Evolutionary conservation across 2,888 invertebrate species (phyloP).

Genomic region (Palloptera scutellata): DNA sequence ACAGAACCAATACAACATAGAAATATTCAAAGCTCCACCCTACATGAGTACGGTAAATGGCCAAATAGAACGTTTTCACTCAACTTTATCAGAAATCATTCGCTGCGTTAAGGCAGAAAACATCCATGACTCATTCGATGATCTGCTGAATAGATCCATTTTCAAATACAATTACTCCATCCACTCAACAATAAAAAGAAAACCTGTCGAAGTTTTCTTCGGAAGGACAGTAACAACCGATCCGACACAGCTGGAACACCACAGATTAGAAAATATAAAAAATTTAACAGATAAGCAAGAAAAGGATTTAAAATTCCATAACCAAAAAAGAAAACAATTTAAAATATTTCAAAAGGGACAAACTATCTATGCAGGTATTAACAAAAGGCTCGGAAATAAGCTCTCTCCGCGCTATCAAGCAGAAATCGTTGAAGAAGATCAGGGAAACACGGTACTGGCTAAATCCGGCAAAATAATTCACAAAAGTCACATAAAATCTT

Average conservation of each 20-base stretch:
- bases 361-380: slow-evolving; percentile 21
- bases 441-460: slow-evolving; percentile 16
- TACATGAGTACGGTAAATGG: no score
- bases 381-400: slow-evolving; percentile 27
- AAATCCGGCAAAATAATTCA: slow-evolving; percentile 19
- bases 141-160: slow-evolving; percentile 14
- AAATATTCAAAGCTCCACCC: no score
- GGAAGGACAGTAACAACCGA: slow-evolving; percentile 14
- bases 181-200: slow-evolving; percentile 20
- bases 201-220: slow-evolving; percentile 27
- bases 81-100: slow-evolving; percentile 24
- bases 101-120: slow-evolving; percentile 23
- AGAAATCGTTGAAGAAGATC: slow-evolving; percentile 28
- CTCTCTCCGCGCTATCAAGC: slow-evolving; percentile 20
- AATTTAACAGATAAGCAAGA: slow-evolving; percentile 20
- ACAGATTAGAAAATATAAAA: slow-evolving; percentile 9
- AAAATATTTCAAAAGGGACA: slow-evolving; percentile 20
- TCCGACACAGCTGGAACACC: slow-evolving; percentile 11
- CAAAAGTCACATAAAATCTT: slow-evolving; percentile 20
- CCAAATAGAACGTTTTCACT: slow-evolving; percentile 27
- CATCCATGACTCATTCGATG: slow-evolving; percentile 5
- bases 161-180: slow-evolving; percentile 19
- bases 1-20: slow-evolving; percentile 27
- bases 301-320: slow-evolving; percentile 23
- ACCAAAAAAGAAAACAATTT: slow-evolving; percentile 6